Conservation (phyloP, 1,140 invertebrate genomes). For the Chelonus insularis region DNA sequence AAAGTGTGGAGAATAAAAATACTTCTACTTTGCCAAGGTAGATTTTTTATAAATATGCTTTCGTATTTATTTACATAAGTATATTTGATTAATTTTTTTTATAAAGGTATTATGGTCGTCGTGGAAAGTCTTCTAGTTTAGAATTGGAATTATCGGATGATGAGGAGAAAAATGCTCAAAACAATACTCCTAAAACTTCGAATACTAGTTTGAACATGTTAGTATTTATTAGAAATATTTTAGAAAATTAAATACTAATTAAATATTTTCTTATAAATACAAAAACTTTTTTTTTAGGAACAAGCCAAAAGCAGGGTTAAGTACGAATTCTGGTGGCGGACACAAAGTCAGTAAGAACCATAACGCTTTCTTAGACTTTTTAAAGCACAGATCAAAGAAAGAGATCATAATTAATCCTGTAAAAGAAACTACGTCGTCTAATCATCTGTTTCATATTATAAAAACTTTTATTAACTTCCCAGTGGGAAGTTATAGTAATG, state of each 20-base stretch:
- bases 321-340: slow-evolving; percentile 75
- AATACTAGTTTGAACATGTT: slow-evolving; percentile 50
- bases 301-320: slow-evolving; percentile 63
- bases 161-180: slow-evolving; percentile 47
- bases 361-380: slow-evolving; percentile 65
- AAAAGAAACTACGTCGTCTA: neutral
- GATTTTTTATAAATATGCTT: slow-evolving; percentile 2
- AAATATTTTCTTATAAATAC: no score
- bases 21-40: slow-evolving; percentile 53
- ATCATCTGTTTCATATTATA: neutral
- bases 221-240: slow-evolving; percentile 30
- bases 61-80: slow-evolving; percentile 5
- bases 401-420: slow-evolving; percentile 19
- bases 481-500: no score
- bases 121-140: slow-evolving; percentile 61
- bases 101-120: slow-evolving; percentile 69
- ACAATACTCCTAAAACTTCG: slow-evolving; percentile 40
- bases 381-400: slow-evolving; percentile 44
- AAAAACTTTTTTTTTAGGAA: slow-evolving; percentile 45
- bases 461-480: slow-evolving; percentile 17
- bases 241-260: no score
- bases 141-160: slow-evolving; percentile 56
- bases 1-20: slow-evolving; percentile 52
- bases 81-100: slow-evolving; percentile 27
- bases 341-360: slow-evolving; percentile 95